Evolutionary conservation across 2,888 invertebrate species (phyloP).

Genomic region (Coelopa pilipes): DNA sequence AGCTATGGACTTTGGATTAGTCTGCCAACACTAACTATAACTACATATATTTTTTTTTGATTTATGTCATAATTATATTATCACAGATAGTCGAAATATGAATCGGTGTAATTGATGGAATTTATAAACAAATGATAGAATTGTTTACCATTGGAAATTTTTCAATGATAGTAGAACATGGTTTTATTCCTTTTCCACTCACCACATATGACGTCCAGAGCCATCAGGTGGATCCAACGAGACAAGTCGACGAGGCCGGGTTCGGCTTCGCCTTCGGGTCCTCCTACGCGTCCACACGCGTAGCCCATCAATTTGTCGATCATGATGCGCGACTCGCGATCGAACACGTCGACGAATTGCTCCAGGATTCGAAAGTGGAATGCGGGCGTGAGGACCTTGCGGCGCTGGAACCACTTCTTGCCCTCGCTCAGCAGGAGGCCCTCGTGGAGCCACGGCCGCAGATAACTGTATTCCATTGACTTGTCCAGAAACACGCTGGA

Average conservation of each 20-base stretch:
- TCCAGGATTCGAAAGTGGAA: constrained; percentile 82
- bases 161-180: background rate
- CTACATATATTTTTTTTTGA: too few species aligned
- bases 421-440: constrained; percentile 52
- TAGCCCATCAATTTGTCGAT: constrained; percentile 52
- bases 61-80: background rate
- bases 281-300: constrained; percentile 43
- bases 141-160: background rate
- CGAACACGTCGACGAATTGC: constrained; percentile 75
- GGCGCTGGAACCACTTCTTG: constrained; percentile 72
- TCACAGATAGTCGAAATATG: background rate
- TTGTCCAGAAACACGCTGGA: constrained; percentile 45
- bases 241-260: constrained; percentile 67
- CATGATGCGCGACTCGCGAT: constrained; percentile 71
- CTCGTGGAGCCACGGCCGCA: constrained; percentile 52
- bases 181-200: constrained; percentile 43
- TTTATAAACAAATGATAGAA: too few species aligned
- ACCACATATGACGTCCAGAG: constrained; percentile 66
- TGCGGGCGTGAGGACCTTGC: constrained; percentile 79
- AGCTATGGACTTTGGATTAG: too few species aligned
- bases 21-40: too few species aligned
- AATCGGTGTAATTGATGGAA: background rate
- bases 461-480: constrained; percentile 47
- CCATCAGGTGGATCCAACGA: constrained; percentile 68
- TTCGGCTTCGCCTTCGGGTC: constrained; percentile 67